Evolutionary conservation across 2,797 vertebrate species (phyloP), one percentile per base, ranked within the genome.

Genomic region (Acrossocheilus fasciatus): DNA sequence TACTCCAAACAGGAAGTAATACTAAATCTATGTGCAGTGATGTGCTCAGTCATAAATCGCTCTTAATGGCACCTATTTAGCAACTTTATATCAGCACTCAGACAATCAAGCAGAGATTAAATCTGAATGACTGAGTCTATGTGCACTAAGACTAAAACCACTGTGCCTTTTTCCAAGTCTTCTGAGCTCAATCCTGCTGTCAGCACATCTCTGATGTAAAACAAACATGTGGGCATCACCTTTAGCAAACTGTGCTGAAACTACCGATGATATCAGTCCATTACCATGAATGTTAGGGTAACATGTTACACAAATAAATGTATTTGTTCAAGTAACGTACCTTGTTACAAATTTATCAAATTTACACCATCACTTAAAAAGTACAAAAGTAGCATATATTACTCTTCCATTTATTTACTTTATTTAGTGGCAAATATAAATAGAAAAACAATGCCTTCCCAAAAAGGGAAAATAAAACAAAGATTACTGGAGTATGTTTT

Each of bases 121-220:
- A 50, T 75, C 54, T 64, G 34, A 82, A 59, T 62, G n/a, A 81
- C 41, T 81, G 39, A 81, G 68, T 47, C n/a, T 30, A 26, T 69
- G 43, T 41, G 34, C 14, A 41, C 23, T 57, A 12, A 59, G 36
- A 72, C 43, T 26, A 75, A 26, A 75, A 75, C 34, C 75, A 45
- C 52, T 77, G 47, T 57, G 26, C 34, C 18, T 12, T 52, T 77
- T 41, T 77, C 62, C n/a, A 57, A 15, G 43, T 79, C 20, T 79
- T 79, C 10, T 41, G 4, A 72, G 66, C 36, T 15, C 39, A 70
- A 43, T 66, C 73, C 30, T 69, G 45, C 47, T 26, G 7, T 26
- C 17, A 68, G 45, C 30, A 52, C 64, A 52, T 82, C 47, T 54
- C 2, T 85, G 50, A 85, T 52, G 59, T 41, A 30, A 84, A 85